Percentiles rank a stretch among this genome's conserved stretches.
These are phyloP conservation scores for Alviniconcha marisindica DNA, from an alignment of 1,140 invertebrate genomes.

Conservation along the genomic window DNA sequence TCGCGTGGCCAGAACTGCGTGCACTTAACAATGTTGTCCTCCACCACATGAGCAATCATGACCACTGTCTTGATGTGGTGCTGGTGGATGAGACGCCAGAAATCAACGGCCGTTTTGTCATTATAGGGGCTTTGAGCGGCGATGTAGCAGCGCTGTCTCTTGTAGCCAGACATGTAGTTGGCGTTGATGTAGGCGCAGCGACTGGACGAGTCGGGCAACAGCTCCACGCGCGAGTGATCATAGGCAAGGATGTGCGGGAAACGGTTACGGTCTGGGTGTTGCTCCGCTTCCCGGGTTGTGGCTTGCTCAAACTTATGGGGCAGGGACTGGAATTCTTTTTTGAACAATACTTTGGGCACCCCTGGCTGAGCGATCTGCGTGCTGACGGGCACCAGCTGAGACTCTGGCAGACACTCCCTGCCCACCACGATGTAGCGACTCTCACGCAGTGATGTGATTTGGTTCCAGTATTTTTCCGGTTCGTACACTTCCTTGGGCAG, in stretches of 20 bases:
- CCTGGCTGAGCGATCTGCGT: constrained; percentile 38
- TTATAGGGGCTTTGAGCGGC: constrained; percentile 74
- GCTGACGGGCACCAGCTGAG: constrained; percentile 32
- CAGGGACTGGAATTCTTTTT: constrained; percentile 70
- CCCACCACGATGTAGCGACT: constrained; percentile 64
- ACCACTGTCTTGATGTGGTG: constrained; percentile 65
- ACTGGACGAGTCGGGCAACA: constrained; percentile 53
- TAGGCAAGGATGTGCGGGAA: constrained; percentile 72
- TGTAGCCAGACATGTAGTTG: constrained; percentile 77
- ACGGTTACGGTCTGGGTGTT: constrained; percentile 65
- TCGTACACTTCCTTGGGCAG: constrained; percentile 33
- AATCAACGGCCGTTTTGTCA: constrained; percentile 70
- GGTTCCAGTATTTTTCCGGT: constrained; percentile 69
- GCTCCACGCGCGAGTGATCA: constrained; percentile 69
- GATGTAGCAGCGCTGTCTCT: constrained; percentile 64
- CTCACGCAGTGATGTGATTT: constrained; percentile 60
- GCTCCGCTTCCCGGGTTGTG: constrained; percentile 51
- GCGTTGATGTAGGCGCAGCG: constrained; percentile 97
- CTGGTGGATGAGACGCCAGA: constrained; percentile 73
- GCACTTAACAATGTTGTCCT: constrained; percentile 74
- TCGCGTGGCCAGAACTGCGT: constrained; percentile 75
- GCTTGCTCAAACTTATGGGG: constrained; percentile 53
- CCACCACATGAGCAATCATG: constrained; percentile 70
- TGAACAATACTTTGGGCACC: constrained; percentile 58
- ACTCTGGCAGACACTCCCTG: constrained; percentile 55